These are phyloP conservation scores for Spondyliosoma cantharus DNA, from an alignment of 2,797 vertebrate genomes.

Conservation along the genomic window DNA sequence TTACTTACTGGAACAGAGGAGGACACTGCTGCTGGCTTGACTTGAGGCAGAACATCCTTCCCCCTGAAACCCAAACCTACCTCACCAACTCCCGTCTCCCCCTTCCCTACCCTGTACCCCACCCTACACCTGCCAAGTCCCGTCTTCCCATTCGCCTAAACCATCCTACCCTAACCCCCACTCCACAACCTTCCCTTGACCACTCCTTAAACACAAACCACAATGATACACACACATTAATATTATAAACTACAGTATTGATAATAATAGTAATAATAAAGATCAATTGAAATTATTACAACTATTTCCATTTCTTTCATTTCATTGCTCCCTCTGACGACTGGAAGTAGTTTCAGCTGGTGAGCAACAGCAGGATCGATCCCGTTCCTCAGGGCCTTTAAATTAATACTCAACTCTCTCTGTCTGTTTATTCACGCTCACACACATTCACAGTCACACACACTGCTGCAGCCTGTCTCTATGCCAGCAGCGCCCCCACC, in stretches of 20 bases:
- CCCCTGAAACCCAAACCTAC: neutral
- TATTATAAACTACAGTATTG: too few species aligned
- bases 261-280: neutral
- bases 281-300: neutral
- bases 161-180: too few species aligned
- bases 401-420: conserved; percentile 61
- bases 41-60: neutral
- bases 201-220: neutral
- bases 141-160: neutral
- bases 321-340: conserved; percentile 6
- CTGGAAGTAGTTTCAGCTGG: conserved; percentile 1
- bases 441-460: neutral
- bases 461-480: neutral
- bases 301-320: conserved; percentile 6
- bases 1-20: too few species aligned
- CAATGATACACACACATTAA: neutral
- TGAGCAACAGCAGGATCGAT: conserved; percentile 34
- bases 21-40: neutral
- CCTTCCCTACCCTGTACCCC: too few species aligned
- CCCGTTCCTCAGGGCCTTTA: conserved; percentile 29
- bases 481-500: conserved; percentile 11
- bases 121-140: too few species aligned
- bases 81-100: too few species aligned
- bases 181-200: neutral
- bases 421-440: neutral